Percentiles rank a stretch among this genome's conserved stretches.
Evolutionary conservation across 2,888 invertebrate species (phyloP).

Genomic region (Keiferia lycopersicella): DNA sequence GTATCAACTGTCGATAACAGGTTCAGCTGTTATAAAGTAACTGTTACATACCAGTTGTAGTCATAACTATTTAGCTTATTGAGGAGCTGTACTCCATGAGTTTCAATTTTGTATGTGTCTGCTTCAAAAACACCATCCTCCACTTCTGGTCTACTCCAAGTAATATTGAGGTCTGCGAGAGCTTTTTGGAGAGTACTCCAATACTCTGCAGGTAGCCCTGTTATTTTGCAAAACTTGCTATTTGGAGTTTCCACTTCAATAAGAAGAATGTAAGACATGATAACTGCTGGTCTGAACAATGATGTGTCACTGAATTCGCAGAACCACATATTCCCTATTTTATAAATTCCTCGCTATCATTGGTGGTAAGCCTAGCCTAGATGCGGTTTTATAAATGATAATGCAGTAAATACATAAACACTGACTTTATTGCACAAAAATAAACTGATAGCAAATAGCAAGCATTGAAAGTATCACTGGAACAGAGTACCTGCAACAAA

Average conservation of each 20-base stretch:
- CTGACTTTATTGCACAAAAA: background rate
- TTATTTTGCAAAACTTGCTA: conserved; percentile 67
- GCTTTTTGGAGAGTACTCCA: conserved; percentile 1
- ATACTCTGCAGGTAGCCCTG: conserved; percentile 42
- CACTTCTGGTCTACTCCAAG: conserved; percentile 44
- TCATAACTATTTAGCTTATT: conserved; percentile 52
- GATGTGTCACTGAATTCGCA: background rate
- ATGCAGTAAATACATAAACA: background rate
- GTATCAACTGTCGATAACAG: no score
- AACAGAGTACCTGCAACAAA: conserved; percentile 11
- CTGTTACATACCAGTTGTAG: background rate
- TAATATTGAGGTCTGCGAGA: conserved; percentile 43
- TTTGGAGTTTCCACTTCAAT: conserved; percentile 63
- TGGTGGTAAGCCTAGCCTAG: conserved; percentile 28
- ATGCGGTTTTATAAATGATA: conserved; percentile 41
- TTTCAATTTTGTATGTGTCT: background rate
- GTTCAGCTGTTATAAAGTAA: background rate
- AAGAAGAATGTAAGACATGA: conserved; percentile 67
- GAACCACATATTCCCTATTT: background rate
- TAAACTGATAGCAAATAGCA: background rate
- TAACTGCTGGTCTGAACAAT: background rate
- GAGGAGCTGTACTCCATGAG: conserved; percentile 53
- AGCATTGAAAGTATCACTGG: background rate
- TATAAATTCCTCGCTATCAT: background rate
- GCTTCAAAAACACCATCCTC: background rate